These are phyloP conservation scores for Conomelus anceps DNA, from an alignment of 2,888 invertebrate genomes.

Conservation along the genomic window DNA sequence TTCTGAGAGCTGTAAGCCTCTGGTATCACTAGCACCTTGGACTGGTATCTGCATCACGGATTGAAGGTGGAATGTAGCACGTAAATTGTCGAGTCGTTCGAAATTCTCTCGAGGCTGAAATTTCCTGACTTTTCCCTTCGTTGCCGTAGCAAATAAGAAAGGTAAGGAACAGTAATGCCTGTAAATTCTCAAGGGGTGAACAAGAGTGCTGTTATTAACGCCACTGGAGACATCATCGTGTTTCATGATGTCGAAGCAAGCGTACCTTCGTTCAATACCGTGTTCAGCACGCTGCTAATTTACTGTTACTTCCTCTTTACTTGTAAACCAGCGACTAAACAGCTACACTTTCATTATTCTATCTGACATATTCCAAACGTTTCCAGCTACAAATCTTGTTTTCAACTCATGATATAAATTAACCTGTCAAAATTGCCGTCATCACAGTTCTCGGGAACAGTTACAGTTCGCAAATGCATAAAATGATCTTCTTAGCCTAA, in stretches of 20 bases:
- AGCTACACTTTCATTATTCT: neutral
- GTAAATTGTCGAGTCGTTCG: neutral
- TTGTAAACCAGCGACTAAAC: neutral
- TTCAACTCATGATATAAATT: neutral
- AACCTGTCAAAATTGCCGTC: neutral
- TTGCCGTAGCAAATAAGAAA: neutral
- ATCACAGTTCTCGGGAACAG: too few species aligned
- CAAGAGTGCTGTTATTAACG: neutral
- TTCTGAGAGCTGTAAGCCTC: neutral
- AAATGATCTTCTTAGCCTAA: too few species aligned
- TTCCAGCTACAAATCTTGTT: neutral
- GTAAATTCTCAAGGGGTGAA: neutral
- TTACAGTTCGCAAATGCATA: too few species aligned
- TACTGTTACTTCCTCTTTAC: neutral
- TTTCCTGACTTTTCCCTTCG: neutral
- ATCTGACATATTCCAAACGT: neutral
- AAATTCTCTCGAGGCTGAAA: neutral
- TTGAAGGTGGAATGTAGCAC: neutral
- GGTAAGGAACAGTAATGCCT: neutral
- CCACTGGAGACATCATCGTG: neutral
- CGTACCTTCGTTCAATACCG: neutral
- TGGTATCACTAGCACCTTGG: neutral
- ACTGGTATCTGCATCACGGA: neutral
- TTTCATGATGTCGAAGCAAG: neutral
- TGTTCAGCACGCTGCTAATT: neutral